Evolutionary conservation across 2,888 invertebrate genomes (phyloP).

Genomic region (Yponomeuta sedellus): DNA sequence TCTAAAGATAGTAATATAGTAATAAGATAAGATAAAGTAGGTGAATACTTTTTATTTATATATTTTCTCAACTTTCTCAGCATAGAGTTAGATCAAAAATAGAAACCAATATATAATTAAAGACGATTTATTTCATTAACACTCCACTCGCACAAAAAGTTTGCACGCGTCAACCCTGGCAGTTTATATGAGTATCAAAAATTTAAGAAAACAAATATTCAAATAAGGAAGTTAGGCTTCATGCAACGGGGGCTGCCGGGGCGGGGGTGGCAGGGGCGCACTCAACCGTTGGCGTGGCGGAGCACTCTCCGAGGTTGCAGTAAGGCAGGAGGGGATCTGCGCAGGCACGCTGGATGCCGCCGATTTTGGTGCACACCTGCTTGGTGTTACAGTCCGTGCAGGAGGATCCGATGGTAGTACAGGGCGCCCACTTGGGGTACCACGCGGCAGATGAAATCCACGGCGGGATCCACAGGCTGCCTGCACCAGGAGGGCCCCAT

Average conservation of each 20-base stretch:
- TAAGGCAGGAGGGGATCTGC: slow-evolving; percentile 56
- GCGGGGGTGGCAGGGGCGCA: slow-evolving; percentile 35
- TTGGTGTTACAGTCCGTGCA: slow-evolving; percentile 58
- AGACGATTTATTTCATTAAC: not conserved
- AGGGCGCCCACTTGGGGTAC: slow-evolving; percentile 57
- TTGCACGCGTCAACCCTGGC: not conserved
- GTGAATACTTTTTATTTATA: too few relatives aligned
- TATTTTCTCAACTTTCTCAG: not conserved
- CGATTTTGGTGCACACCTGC: slow-evolving; percentile 57
- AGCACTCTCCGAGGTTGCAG: slow-evolving; percentile 66
- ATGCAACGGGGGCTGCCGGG: not conserved
- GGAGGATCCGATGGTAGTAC: slow-evolving; percentile 45
- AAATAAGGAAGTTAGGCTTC: not conserved
- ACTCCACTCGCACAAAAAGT: not conserved
- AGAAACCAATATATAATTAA: not conserved
- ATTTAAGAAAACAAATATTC: not conserved
- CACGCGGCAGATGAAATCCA: slow-evolving; percentile 53
- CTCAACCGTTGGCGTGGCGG: slow-evolving; percentile 55
- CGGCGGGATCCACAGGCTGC: slow-evolving; percentile 59
- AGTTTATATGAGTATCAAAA: not conserved
- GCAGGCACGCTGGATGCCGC: slow-evolving; percentile 51
- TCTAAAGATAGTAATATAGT: too few relatives aligned
- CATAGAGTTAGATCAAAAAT: not conserved
- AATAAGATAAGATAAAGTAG: too few relatives aligned
- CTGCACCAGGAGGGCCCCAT: slow-evolving; percentile 29